Conservation (phyloP, 2,797 vertebrate species). For the Sebastes miniatus region DNA sequence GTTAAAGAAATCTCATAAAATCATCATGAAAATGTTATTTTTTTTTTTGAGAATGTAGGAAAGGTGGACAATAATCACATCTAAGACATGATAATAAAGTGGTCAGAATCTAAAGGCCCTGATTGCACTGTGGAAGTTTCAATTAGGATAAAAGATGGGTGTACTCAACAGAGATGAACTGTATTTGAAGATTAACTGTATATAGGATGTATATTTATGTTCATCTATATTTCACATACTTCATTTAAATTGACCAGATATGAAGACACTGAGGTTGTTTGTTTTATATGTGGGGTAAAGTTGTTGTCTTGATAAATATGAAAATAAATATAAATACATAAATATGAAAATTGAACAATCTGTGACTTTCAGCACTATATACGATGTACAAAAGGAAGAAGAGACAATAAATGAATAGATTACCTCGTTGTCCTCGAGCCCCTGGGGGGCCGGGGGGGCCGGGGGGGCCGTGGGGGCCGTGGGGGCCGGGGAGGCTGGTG, state of each 20-base stretch:
- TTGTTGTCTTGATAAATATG: not conserved
- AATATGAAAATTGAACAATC: not conserved
- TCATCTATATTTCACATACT: not conserved
- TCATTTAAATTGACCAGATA: not conserved
- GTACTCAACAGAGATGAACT: not conserved
- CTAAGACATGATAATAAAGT: not conserved
- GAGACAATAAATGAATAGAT: not conserved
- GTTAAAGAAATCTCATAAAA: not conserved
- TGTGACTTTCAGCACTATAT: not conserved
- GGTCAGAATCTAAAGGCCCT: not conserved
- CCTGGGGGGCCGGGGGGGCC: not conserved
- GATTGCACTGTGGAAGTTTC: not conserved
- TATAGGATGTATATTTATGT: not conserved
- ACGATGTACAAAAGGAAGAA: not conserved
- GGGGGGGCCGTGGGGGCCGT: not conserved
- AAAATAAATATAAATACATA: no score
- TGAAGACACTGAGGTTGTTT: not conserved
- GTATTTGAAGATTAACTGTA: not conserved
- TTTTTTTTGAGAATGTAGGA: not conserved
- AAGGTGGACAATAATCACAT: not conserved
- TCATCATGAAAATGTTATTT: not conserved
- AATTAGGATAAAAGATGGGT: not conserved
- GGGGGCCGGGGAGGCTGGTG: not conserved
- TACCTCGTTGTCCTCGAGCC: constrained; percentile 50
- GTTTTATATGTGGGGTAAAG: not conserved